Evolutionary conservation across 1,140 invertebrate genomes (phyloP).

Genomic region (Colletes latitarsis): DNA sequence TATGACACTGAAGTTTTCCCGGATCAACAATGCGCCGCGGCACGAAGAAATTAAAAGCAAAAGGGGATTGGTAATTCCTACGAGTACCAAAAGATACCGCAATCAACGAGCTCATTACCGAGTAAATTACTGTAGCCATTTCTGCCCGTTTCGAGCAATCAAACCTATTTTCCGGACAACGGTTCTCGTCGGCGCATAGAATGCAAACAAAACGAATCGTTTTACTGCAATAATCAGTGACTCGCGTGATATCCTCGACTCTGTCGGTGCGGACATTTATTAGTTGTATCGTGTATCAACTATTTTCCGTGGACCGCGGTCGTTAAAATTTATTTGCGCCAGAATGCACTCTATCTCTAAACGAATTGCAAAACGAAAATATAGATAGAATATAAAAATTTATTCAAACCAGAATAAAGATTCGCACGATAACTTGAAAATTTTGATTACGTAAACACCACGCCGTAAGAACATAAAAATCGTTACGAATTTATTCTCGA

Average conservation of each 20-base stretch:
- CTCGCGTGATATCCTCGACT: conserved; percentile 13
- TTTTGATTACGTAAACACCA: too few species aligned
- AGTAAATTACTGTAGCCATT: neutral
- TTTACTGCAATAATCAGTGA: neutral
- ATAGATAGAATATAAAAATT: too few species aligned
- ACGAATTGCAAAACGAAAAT: too few species aligned
- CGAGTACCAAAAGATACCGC: neutral
- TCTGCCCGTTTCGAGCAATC: conserved; percentile 12
- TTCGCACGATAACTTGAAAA: too few species aligned
- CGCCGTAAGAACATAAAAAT: too few species aligned
- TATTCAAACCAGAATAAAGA: too few species aligned
- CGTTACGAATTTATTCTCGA: too few species aligned
- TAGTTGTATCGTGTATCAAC: conserved; percentile 8
- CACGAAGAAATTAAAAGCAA: neutral
- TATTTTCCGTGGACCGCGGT: neutral
- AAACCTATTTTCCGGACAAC: conserved; percentile 12
- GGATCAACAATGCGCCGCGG: too few species aligned
- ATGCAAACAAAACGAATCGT: conserved; percentile 10
- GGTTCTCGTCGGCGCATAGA: neutral
- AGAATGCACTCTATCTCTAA: too few species aligned
- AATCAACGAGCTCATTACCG: conserved; percentile 8
- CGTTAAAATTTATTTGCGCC: neutral
- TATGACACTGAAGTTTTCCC: too few species aligned
- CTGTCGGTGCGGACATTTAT: neutral
- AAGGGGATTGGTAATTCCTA: neutral